Percentiles rank a stretch among this genome's conserved stretches.
These are phyloP conservation scores for Melanerpes aurifrons DNA, from an alignment of 2,113 vertebrate species.

Conservation along the genomic window DNA sequence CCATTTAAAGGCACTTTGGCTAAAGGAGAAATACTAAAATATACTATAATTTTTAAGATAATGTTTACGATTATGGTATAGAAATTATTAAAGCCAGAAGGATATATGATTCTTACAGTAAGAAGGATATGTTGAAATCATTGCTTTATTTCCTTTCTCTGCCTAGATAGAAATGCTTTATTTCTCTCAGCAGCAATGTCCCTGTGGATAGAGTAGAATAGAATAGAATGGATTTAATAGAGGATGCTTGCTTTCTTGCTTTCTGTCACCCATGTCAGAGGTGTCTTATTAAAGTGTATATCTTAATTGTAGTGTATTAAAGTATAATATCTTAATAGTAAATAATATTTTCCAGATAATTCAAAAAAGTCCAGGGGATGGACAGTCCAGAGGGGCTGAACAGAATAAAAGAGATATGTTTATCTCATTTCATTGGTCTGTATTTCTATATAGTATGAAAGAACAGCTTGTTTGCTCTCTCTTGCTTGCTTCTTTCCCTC, in stretches of 20 bases:
- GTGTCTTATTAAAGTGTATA: not conserved
- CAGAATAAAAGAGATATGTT: no score
- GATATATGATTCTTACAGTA: not conserved
- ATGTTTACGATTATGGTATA: not conserved
- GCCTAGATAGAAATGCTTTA: not conserved
- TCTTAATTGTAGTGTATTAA: no score
- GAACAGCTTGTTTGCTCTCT: no score
- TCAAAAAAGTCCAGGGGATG: no score
- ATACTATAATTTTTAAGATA: not conserved
- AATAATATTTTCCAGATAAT: no score
- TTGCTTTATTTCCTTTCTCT: not conserved
- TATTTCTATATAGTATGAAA: no score
- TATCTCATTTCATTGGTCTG: no score
- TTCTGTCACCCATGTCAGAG: not conserved
- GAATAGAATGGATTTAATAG: no score
- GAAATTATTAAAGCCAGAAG: not conserved
- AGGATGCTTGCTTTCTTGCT: not conserved
- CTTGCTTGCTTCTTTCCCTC: no score
- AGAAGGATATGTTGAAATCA: not conserved
- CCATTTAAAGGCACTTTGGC: not conserved
- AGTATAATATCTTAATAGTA: no score
- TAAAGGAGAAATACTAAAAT: not conserved
- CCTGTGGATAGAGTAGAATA: not conserved
- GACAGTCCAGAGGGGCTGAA: no score
- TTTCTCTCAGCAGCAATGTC: not conserved